Base-by-base conservation (phyloP, 2,888 invertebrate species). In the Parnassius apollo region DNA sequence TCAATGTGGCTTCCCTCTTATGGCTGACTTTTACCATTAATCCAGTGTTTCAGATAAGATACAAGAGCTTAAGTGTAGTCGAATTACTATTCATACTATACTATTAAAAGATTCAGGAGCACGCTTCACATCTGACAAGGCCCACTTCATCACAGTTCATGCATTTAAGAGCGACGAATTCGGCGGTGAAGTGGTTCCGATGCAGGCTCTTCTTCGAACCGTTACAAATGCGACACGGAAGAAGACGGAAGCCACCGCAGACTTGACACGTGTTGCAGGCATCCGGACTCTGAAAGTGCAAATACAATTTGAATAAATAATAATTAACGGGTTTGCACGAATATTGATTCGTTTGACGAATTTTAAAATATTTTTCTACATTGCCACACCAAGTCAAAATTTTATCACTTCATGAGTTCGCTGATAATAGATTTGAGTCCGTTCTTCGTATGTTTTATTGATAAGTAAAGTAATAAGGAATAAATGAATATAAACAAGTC, bases 131-230 rank as follows among this genome's bases (percentile, higher is more conserved):
- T 74, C 95, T 94, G 50, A 98, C 96, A 57, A 99, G 93, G 55
- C 98, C 99, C 62, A 97, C 98, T 86, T 98, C 98, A 82, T 99
- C 98, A 87, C 98, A 98, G 84, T 96, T 96, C 96, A 97, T 97
- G 87, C 98, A 98, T 78, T 97, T 97, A 74, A 99, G 93, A 22
- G 98, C 98, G 66, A 97, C 96, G 82, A 98, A 97, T 89, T 98
- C 98, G 48, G 97, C 95, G 0, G 98, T 98, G 88, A 98, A 98
- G 82, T 98, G 96, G 91, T 98, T 98, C 73, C 98, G 93, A 82
- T 97, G 97, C 57, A 98, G 95, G 18, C 98, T 98, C 90, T 98
- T 98, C 93, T 99, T 99, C 82, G 98, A 98, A 45, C 98, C 98
- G 76, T 97, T 98, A 93, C 98, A 99, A 69, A 96, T 94, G 58